Conservation (phyloP, 2,797 vertebrate genomes). For the Typhlichthys subterraneus region DNA sequence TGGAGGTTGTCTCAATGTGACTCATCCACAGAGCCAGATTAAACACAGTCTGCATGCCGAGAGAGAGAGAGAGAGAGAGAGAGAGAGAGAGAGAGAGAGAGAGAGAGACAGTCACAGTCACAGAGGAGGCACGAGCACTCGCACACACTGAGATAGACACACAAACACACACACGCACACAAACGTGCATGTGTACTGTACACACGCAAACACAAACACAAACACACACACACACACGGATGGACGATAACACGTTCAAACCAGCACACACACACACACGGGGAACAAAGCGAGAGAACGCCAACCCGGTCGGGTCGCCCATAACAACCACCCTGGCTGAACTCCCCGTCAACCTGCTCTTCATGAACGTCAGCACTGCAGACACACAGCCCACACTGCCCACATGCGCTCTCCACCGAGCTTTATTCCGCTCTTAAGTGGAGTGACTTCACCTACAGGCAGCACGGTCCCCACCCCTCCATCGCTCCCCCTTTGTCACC, state of each 20-base stretch:
- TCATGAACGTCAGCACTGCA: slow-evolving; percentile 28
- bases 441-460: too few relatives aligned
- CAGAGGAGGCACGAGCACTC: slow-evolving; percentile 1
- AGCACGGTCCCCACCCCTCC: too few relatives aligned
- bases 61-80: too few relatives aligned
- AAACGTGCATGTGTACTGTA: neutral
- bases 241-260: too few relatives aligned
- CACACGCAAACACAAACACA: slow-evolving; percentile 1
- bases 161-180: too few relatives aligned
- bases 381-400: slow-evolving; percentile 34
- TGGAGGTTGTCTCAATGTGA: too few relatives aligned
- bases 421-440: too few relatives aligned
- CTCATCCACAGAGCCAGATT: too few relatives aligned
- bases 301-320: slow-evolving; percentile 13
- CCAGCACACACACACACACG: neutral
- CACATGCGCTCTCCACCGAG: slow-evolving; percentile 9
- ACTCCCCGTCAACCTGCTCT: slow-evolving; percentile 21
- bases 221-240: slow-evolving; percentile 12
- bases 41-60: too few relatives aligned
- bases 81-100: too few relatives aligned
- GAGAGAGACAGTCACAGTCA: neutral
- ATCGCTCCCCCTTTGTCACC: too few relatives aligned
- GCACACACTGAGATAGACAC: slow-evolving; percentile 30
- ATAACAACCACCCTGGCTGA: slow-evolving; percentile 35
- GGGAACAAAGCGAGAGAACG: slow-evolving; percentile 24